Evolutionary conservation across 2,888 invertebrate species (phyloP), one percentile per base, ranked within the genome.

Genomic region (Spicauda simplicius): DNA sequence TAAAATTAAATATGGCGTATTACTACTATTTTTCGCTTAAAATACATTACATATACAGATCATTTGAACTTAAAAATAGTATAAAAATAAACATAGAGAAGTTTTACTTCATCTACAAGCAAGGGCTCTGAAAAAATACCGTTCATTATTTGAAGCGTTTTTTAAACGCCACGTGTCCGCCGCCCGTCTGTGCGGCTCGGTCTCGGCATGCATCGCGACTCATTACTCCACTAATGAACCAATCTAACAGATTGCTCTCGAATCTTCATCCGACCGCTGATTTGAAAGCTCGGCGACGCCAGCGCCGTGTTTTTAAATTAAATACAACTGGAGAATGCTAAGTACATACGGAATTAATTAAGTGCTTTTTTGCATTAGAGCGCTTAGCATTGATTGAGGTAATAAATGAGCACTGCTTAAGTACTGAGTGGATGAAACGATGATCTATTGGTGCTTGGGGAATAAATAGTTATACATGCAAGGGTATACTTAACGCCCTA

Each of bases 191-290:
- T 71, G 16, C 62, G 63, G 71, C 73, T 73, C 77, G 75, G 72
- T 77, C 79, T 77, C 84, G 78, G 79, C 85, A 83, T 91, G 88
- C 90, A 92, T 89, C 89, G 89, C 92, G 90, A 88, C 90, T 92
- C 90, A 91, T 91, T 91, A 91, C 91, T 91, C 79, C 83, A 85
- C 90, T 91, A 92, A 91, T 92, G 91, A 91, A 90, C 91, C 91
- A 92, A 92, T 92, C 91, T 90, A 92, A 90, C 90, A 88, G 91
- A 91, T 91, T 92, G 92, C 91, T 88, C 90, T 88, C 86, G 84
- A 91, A 92, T 90, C 90, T 90, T 88, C 85, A 85, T 80, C 87
- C 84, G 84, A 84, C 83, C 82, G 82, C 87, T 90, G 88, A 91
- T 91, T 91, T 90, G 89, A 90, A 90, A 91, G 88, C 80, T 77